Base-by-base conservation (phyloP, 2,113 vertebrate species). In the Piprites chloris region DNA sequence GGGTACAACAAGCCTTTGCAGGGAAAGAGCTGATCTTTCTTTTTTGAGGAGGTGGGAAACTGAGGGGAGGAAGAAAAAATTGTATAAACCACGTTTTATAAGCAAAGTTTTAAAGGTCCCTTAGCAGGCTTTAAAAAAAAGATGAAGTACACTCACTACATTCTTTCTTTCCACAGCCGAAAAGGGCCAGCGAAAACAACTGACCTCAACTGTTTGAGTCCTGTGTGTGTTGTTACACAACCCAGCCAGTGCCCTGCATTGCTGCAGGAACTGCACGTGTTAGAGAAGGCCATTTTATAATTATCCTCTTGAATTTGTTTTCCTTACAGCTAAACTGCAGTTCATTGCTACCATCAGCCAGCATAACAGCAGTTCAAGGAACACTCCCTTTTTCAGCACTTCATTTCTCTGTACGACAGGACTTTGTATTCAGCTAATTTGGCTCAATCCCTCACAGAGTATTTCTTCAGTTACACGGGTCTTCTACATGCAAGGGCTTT, bases 171-270 rank as follows among this genome's bases (percentile, higher is more conserved):
- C 85, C 88, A 79, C 1, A 15, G 86, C 59, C 0, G 2, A 72
- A 86, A 93, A 8, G 92, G 92, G 95, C 95, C 96, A 96, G 96
- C 2, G 79, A 95, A 96, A 97, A 96, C 93, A 95, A 96, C 93
- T 96, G 96, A 96, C 85, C 95, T 95, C 95, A 96, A 86, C 92
- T 78, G 93, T 26, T 86, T 50, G 65, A 89, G 74, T n/a, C 41
- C 61, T 11, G 47, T 30, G 83, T 23, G 58, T 56, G 68, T 16
- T 84, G 75, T 86, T 88, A 75, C 37, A 24, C 44, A 92, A 28
- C 35, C 46, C 94, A 30, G 6, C 22, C 81, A 6, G 18, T 13
- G 27, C 52, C 71, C 50, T n/a, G 46, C 50, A 3, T 59, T 84
- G 37, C 85, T 90, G 61, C 50, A 50, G 49, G 82, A 76, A 23